Base-by-base conservation (phyloP, 1,140 invertebrate genomes). In the Drosophila gunungcola region DNA sequence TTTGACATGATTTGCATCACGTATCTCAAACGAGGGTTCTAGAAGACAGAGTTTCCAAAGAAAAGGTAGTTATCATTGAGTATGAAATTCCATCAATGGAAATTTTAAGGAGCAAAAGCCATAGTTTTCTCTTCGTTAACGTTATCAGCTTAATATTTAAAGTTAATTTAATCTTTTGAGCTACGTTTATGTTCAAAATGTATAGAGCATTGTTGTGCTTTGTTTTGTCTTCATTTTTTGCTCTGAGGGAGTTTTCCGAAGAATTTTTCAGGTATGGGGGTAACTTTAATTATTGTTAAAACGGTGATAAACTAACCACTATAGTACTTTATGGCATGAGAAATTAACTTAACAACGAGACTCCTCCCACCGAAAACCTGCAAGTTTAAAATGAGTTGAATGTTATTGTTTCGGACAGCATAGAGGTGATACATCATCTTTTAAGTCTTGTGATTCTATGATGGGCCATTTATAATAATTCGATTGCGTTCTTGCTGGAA, bases 381-480 rank as follows among this genome's bases (percentile, higher is more conserved):
- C 4, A 32, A 32, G 29, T 6, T 32, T 32, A 7, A 32, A 32
- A 32, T 36, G 6, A 12, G 16, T 49, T 16, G 6, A 25, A n/a
- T 38, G 25, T 27, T 67, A 9, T 6, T 41, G 43, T 27, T 13
- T 32, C 11, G 49, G 38, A 54, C 51, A 62, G 13, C 41, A 27
- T 36, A 63, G 11, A 5, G 61, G 54, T 58, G 69, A 60, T 65
- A 57, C 34, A 75, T 56, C 78, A 83, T 77, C 70, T 72, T 79
- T 82, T 86, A 86, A 88, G 83, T 82, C 83, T 86, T 83, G 83
- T 88, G 83, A 82, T 82, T 70, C 69, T 45, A 86, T 86, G 82
- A 82, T 82, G 83, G 83, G 61, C 82, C 83, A 86, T 76, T 86
- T 83, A 78, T 82, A 83, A 83, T 82, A 82, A 88, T 82, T 86